Evolutionary conservation across 2,113 vertebrate species (phyloP).

Genomic region (Pavo muticus): DNA sequence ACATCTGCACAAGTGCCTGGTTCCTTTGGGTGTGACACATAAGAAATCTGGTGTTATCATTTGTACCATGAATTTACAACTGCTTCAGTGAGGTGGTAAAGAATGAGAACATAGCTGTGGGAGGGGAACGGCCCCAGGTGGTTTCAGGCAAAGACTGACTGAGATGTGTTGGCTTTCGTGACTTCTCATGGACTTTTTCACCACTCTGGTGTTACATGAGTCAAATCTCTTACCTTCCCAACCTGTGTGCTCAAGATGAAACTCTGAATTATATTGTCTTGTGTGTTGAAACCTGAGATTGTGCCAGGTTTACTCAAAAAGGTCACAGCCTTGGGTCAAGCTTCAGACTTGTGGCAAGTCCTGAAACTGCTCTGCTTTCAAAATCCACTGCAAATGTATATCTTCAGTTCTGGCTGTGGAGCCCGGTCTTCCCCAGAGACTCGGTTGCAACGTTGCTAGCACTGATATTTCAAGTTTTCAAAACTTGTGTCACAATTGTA

Average conservation of each 20-base stretch:
- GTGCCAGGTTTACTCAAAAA: neutral
- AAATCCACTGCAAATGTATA: neutral
- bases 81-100: neutral
- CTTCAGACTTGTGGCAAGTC: conserved; percentile 5
- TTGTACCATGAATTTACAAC: neutral
- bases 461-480: conserved; percentile 31
- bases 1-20: fast-evolving
- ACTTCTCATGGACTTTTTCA: neutral
- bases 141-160: neutral
- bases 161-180: neutral
- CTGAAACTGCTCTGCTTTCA: conserved; percentile 36
- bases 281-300: neutral
- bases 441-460: neutral
- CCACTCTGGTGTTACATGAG: neutral
- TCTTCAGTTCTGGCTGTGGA: neutral
- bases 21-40: neutral
- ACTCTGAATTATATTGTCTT: neutral
- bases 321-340: neutral
- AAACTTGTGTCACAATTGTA: conserved; percentile 36
- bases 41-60: neutral
- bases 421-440: neutral
- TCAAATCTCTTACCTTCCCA: neutral
- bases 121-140: neutral
- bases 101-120: neutral
- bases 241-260: neutral